Evolutionary conservation across 2,797 vertebrate species (phyloP).

Genomic region (Jordanella pulchra): DNA sequence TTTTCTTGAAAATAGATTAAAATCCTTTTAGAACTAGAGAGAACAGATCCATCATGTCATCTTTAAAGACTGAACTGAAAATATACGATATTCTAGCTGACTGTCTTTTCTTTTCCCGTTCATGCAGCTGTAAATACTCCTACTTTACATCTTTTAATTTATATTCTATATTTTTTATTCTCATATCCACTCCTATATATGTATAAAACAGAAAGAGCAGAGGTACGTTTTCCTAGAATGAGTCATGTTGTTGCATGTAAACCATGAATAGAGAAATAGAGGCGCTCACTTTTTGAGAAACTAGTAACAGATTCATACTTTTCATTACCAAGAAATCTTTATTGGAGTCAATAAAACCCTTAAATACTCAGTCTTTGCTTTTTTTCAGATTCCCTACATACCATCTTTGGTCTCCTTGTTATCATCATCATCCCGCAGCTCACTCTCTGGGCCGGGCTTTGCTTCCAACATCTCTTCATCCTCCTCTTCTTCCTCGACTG

Average conservation of each 20-base stretch:
- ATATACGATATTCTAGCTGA: background rate
- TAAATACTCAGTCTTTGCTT: background rate
- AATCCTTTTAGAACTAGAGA: background rate
- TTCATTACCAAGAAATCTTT: too few relatives aligned
- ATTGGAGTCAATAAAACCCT: background rate
- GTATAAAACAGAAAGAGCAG: background rate
- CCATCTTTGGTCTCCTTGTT: conserved; percentile 90
- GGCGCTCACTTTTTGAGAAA: too few relatives aligned
- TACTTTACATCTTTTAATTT: background rate
- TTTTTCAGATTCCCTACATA: conserved; percentile 40
- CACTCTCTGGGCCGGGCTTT: conserved; percentile 85
- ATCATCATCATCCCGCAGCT: conserved; percentile 89
- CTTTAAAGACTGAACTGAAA: too few relatives aligned
- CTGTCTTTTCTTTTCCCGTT: background rate
- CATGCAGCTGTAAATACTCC: background rate
- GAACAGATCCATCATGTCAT: background rate
- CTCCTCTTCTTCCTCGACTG: conserved; percentile 90
- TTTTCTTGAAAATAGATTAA: background rate
- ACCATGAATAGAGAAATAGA: too few relatives aligned
- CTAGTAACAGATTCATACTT: too few relatives aligned
- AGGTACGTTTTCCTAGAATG: too few relatives aligned
- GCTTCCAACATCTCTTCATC: conserved; percentile 90
- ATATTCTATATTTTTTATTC: background rate
- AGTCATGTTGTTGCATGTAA: too few relatives aligned
- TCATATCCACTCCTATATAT: background rate